Evolutionary conservation across 2,113 vertebrate species (phyloP).

Genomic region (Periophthalmus modestus): DNA sequence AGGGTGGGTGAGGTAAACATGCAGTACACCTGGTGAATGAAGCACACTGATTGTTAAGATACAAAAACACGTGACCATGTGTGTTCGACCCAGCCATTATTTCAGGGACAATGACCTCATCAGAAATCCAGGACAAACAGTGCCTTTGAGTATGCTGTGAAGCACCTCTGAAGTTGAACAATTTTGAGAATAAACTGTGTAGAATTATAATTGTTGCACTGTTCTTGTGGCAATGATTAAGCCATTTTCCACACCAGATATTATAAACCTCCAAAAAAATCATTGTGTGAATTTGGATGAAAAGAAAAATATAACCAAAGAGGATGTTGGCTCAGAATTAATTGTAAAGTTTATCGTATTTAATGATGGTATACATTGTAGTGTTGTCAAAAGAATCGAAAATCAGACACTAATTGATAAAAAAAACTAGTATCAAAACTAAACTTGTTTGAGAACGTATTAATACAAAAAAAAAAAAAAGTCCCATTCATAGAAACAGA

Average conservation of each 20-base stretch:
- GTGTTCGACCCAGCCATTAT: constrained; percentile 50
- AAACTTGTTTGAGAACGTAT: too few relatives aligned
- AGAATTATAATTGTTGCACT: constrained; percentile 12
- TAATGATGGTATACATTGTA: too few relatives aligned
- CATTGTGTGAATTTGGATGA: constrained; percentile 27
- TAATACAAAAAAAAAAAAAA: too few relatives aligned
- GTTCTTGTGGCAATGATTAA: constrained; percentile 51
- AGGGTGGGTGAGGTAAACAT: constrained; percentile 57
- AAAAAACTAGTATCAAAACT: too few relatives aligned
- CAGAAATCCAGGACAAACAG: constrained; percentile 51
- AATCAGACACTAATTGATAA: too few relatives aligned
- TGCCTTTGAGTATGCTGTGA: not conserved
- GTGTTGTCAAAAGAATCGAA: too few relatives aligned
- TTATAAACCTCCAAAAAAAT: constrained; percentile 38
- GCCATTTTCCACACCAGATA: constrained; percentile 32
- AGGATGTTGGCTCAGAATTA: not conserved
- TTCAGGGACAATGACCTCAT: constrained; percentile 39
- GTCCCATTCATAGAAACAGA: too few relatives aligned
- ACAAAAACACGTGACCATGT: constrained; percentile 22
- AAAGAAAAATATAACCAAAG: constrained; percentile 19
- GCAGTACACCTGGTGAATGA: constrained; percentile 68
- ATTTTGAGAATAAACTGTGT: not conserved
- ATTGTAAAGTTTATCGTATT: not conserved
- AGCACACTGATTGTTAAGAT: constrained; percentile 50
- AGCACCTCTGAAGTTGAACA: not conserved